Conservation (phyloP, 2,113 vertebrate species). For the Tricholaema leucomelas region DNA sequence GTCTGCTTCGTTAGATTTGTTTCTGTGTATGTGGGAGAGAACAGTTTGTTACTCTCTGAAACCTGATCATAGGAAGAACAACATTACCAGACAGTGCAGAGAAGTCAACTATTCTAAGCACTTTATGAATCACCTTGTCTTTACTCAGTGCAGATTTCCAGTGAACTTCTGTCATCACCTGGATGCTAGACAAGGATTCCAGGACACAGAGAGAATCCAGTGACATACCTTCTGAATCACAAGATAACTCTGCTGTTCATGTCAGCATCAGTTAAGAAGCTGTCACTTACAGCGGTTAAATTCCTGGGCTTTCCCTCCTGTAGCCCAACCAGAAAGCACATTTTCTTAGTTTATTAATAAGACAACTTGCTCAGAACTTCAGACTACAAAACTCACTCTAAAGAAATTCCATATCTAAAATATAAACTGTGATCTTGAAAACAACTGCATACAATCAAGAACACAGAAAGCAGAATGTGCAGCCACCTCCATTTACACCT, state of each 20-base stretch:
- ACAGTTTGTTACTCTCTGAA: neutral
- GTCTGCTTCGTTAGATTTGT: neutral
- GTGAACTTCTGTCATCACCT: conserved; percentile 13
- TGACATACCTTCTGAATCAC: conserved; percentile 20
- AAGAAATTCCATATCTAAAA: neutral
- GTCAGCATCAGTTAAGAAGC: neutral
- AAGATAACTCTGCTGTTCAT: neutral
- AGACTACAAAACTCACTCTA: neutral
- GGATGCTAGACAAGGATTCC: conserved; percentile 6
- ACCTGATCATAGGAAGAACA: neutral
- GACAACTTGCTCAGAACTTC: neutral
- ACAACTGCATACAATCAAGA: neutral
- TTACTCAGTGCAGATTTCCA: neutral
- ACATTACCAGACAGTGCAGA: neutral
- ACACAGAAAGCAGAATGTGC: neutral
- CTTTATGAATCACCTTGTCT: conserved; percentile 11
- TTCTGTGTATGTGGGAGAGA: neutral
- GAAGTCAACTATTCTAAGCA: neutral
- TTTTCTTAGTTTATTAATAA: neutral
- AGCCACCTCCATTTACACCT: neutral
- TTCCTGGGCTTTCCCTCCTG: neutral
- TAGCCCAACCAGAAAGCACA: neutral
- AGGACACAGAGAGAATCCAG: neutral
- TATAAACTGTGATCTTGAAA: neutral
- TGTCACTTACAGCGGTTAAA: neutral